These are phyloP conservation scores for Luehdorfia chinensis DNA, from an alignment of 1,140 invertebrate genomes.

Conservation along the genomic window DNA sequence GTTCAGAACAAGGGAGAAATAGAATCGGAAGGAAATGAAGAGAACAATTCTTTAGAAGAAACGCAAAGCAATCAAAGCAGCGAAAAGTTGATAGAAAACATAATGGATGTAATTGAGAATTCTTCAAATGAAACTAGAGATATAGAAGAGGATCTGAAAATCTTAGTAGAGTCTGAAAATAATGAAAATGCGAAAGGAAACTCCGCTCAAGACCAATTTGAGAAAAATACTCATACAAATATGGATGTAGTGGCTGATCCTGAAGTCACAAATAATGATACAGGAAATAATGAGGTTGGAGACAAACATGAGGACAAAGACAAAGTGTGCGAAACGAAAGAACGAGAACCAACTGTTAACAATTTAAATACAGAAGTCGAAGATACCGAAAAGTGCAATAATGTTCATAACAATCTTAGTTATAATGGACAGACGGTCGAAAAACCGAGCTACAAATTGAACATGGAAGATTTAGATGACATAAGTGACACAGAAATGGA, in stretches of 20 bases:
- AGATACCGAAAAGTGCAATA: constrained; percentile 11
- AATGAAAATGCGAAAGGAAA: too few relatives aligned
- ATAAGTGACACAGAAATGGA: constrained; percentile 31
- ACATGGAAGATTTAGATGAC: constrained; percentile 34
- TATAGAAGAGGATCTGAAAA: too few relatives aligned
- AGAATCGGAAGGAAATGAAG: too few relatives aligned
- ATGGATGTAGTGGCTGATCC: constrained; percentile 12
- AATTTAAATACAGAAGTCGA: too few relatives aligned
- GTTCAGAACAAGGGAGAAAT: too few relatives aligned
- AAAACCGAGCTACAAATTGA: constrained; percentile 13
- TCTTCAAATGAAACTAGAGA: too few relatives aligned
- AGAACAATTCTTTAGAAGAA: too few relatives aligned
- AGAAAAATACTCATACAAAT: constrained; percentile 13
- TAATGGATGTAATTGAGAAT: too few relatives aligned
- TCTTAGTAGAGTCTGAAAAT: too few relatives aligned
- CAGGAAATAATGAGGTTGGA: constrained; percentile 15
- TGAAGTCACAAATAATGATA: constrained; percentile 13
- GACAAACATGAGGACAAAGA: constrained; percentile 14
- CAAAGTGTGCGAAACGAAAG: constrained; percentile 10
- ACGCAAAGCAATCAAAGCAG: too few relatives aligned
- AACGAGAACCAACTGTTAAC: constrained; percentile 6
- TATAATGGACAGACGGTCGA: constrained; percentile 10
- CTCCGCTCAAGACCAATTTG: too few relatives aligned
- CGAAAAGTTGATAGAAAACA: too few relatives aligned
- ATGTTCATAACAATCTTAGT: constrained; percentile 10